Conservation (phyloP, 1,140 invertebrate species). For the Tetramorium simillimum region DNA sequence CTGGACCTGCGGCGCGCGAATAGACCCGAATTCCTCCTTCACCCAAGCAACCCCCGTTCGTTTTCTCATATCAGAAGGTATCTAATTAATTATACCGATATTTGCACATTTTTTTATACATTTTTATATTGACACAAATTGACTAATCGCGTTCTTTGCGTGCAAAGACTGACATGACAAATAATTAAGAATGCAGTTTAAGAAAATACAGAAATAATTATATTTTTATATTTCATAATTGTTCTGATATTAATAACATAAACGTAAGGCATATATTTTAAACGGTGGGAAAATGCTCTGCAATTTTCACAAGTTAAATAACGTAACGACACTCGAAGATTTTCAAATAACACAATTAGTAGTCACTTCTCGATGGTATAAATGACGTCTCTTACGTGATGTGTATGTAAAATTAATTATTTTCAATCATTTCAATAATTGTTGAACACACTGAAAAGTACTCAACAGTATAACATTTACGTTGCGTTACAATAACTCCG, state of each 20-base stretch:
- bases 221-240: background rate
- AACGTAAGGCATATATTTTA: background rate
- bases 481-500: background rate
- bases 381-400: background rate
- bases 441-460: background rate
- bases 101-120: background rate
- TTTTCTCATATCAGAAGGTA: slow-evolving; percentile 83
- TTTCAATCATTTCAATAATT: background rate
- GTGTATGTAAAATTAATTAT: background rate
- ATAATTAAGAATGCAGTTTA: background rate
- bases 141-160: background rate
- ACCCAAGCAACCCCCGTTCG: slow-evolving; percentile 76
- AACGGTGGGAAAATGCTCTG: background rate
- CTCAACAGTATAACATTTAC: background rate
- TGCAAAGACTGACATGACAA: background rate
- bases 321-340: background rate
- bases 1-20: slow-evolving; percentile 83
- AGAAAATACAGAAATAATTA: background rate
- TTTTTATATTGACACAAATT: background rate
- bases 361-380: background rate
- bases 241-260: background rate
- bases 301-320: background rate
- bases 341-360: background rate
- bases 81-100: background rate
- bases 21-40: slow-evolving; percentile 77